A percentile compares a stretch with the other conserved stretches of the same genome.
These are phyloP conservation scores for Protophormia terraenovae DNA, from an alignment of 2,888 invertebrate genomes.

Conservation along the genomic window DNA sequence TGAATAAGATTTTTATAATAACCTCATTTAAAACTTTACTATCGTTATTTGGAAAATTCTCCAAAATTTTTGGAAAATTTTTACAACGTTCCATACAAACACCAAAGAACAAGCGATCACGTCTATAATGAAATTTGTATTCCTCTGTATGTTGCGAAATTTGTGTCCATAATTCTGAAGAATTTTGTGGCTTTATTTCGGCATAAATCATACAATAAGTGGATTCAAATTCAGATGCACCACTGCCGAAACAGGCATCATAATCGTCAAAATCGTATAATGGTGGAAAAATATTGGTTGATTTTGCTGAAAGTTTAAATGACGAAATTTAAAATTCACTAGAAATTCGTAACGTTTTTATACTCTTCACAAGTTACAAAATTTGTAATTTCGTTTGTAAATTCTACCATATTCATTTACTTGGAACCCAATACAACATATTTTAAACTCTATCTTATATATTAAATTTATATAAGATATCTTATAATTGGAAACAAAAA, in stretches of 20 bases:
- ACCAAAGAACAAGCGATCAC: slow-evolving; percentile 75
- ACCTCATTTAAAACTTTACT: slow-evolving; percentile 58
- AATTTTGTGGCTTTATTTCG: slow-evolving; percentile 73
- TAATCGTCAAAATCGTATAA: slow-evolving; percentile 76
- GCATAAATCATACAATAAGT: slow-evolving; percentile 75
- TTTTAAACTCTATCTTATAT: too few species aligned
- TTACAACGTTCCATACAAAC: slow-evolving; percentile 75
- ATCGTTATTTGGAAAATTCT: neutral
- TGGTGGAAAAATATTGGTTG: slow-evolving; percentile 74
- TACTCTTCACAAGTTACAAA: too few species aligned
- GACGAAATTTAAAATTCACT: too few species aligned
- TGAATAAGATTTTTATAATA: neutral
- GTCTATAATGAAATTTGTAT: slow-evolving; percentile 73
- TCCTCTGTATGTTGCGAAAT: slow-evolving; percentile 71
- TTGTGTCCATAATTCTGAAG: slow-evolving; percentile 73
- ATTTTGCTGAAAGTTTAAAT: slow-evolving; percentile 74
- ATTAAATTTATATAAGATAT: too few species aligned
- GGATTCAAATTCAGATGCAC: slow-evolving; percentile 46
- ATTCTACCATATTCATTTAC: too few species aligned
- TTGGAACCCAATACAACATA: too few species aligned
- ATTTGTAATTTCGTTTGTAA: too few species aligned
- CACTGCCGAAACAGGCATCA: slow-evolving; percentile 82
- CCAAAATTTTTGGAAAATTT: slow-evolving; percentile 42
- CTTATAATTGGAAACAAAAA: too few species aligned
- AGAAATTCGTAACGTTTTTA: too few species aligned